These are phyloP conservation scores for Meloidogyne exigua DNA, from an alignment of 1,140 invertebrate species.

Conservation along the genomic window DNA sequence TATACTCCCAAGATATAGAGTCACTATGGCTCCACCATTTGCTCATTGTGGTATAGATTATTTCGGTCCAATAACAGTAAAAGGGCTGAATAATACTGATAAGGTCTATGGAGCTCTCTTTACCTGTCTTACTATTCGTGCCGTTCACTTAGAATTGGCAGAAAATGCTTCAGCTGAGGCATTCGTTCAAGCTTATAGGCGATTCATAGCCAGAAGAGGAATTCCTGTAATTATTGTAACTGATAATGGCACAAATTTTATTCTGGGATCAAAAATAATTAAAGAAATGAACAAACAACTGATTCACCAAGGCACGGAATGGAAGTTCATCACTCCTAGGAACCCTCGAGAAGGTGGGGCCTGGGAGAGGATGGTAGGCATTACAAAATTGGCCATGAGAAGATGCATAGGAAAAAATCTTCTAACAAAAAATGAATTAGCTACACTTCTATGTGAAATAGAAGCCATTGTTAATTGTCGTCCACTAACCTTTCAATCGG, in stretches of 20 bases:
- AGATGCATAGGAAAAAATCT: neutral
- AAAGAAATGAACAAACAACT: neutral
- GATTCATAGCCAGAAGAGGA: neutral
- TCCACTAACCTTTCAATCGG: neutral
- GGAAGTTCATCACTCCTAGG: neutral
- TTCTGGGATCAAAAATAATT: neutral
- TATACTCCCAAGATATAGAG: neutral
- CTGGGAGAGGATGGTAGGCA: neutral
- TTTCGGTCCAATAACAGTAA: neutral
- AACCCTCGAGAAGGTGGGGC: neutral
- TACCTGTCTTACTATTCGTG: neutral
- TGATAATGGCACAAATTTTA: conserved; percentile 8
- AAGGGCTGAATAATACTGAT: neutral
- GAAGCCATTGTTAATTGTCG: neutral
- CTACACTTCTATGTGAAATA: neutral
- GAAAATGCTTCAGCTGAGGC: neutral
- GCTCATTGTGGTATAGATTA: neutral
- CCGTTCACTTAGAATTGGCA: neutral
- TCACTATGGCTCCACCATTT: neutral
- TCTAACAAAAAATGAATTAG: neutral
- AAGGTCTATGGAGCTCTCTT: conserved; percentile 2
- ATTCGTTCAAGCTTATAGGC: neutral
- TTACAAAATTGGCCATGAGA: neutral
- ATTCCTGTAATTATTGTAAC: neutral
- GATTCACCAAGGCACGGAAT: neutral